phyloP scores from a whole-genome alignment of 1,140 invertebrate species.

The Rhagoletis zephyria region DNA sequence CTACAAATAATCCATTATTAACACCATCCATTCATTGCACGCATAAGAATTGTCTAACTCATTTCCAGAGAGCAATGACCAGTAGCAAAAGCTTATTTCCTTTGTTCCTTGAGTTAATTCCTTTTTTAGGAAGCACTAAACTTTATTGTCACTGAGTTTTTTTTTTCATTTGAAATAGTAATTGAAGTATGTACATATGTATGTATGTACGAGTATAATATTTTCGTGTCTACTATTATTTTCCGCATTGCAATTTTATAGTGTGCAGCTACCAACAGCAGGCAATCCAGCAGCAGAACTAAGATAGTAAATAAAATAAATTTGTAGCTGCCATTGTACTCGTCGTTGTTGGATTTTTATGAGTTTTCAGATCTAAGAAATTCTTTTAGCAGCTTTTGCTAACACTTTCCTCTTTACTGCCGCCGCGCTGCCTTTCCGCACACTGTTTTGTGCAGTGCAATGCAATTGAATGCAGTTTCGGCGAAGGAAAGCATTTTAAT shows the following conservation, averaged over 20 bases:
- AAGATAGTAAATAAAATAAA: slow-evolving; percentile 4
- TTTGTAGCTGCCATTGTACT: background rate
- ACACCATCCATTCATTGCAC: too few species aligned
- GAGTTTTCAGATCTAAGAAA: slow-evolving; percentile 11
- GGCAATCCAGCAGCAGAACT: background rate
- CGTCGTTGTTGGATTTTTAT: background rate
- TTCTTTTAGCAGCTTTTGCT: slow-evolving; percentile 17
- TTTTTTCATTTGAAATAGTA: slow-evolving; percentile 17
- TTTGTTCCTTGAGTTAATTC: background rate
- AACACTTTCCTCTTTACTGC: background rate
- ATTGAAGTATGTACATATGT: background rate
- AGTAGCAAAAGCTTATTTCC: background rate
- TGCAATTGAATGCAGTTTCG: background rate
- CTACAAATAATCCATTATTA: too few species aligned
- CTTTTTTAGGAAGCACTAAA: background rate
- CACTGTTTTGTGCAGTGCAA: background rate
- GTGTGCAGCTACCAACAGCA: background rate
- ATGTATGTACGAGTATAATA: background rate
- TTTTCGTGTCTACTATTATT: background rate
- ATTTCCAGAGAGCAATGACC: background rate
- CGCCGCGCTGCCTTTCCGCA: background rate
- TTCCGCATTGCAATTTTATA: slow-evolving; percentile 41
- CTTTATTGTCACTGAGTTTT: background rate
- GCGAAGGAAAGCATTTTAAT: slow-evolving; percentile 21
- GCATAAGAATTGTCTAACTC: background rate